Percentiles rank a stretch among this genome's conserved stretches.
These are phyloP conservation scores for Harmothoe impar DNA, from an alignment of 2,888 invertebrate genomes.

Conservation along the genomic window DNA sequence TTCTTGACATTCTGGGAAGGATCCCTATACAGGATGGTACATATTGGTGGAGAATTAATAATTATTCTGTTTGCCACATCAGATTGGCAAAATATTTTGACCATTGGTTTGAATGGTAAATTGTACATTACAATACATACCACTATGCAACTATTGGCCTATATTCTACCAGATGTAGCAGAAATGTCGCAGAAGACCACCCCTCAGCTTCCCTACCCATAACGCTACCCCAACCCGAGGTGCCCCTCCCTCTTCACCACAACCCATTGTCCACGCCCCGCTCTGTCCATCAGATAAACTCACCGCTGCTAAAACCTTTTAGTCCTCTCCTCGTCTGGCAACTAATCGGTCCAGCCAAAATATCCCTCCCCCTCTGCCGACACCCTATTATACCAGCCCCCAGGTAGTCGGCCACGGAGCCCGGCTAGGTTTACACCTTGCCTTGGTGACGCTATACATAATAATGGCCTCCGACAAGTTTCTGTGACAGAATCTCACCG, in stretches of 20 bases:
- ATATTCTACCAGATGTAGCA: slow-evolving; percentile 46
- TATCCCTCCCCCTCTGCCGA: slow-evolving; percentile 37
- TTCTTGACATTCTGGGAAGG: no score
- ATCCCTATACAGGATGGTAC: no score
- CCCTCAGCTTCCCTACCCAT: slow-evolving; percentile 5
- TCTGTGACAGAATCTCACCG: slow-evolving; percentile 35
- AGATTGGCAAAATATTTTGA: no score
- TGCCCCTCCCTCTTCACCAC: slow-evolving; percentile 1
- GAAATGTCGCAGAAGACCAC: neutral
- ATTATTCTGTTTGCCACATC: no score
- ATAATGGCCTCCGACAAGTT: slow-evolving; percentile 31
- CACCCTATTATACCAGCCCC: neutral
- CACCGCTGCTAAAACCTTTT: slow-evolving; percentile 41
- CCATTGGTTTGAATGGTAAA: no score
- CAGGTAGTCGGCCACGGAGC: neutral
- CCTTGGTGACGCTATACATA: neutral
- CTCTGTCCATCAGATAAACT: slow-evolving; percentile 46
- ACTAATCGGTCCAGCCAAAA: slow-evolving; percentile 44
- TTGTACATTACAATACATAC: no score
- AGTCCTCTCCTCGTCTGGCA: slow-evolving; percentile 1
- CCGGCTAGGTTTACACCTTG: slow-evolving; percentile 37
- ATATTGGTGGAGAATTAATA: no score
- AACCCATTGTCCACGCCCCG: slow-evolving; percentile 26
- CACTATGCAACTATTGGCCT: no score
- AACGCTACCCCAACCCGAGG: neutral